phyloP scores from a whole-genome alignment of 2,797 vertebrate genomes.

The Tenualosa thibaudeaui region DNA sequence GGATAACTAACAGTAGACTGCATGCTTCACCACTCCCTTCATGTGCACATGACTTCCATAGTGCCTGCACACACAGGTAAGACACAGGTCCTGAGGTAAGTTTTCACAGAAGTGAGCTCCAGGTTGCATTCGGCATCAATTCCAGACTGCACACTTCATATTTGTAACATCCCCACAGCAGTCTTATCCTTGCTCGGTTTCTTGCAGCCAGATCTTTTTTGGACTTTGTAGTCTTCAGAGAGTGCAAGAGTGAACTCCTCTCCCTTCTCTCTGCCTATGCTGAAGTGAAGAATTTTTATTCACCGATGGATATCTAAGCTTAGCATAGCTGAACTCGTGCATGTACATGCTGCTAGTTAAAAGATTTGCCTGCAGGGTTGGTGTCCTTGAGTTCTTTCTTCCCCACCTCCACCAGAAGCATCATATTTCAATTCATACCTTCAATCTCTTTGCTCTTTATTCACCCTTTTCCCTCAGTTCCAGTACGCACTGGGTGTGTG shows the following conservation, averaged over 20 bases:
- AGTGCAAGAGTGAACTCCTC: not conserved
- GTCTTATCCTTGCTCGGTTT: not conserved
- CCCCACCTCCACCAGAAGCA: not conserved
- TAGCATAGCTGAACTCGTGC: conserved; percentile 9
- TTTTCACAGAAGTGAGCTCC: not conserved
- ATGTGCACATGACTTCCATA: not conserved
- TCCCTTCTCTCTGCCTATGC: not conserved
- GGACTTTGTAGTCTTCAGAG: not conserved
- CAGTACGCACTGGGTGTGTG: not conserved
- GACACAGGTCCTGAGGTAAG: not conserved
- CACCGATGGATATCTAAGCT: not conserved
- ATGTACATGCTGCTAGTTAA: conserved; percentile 18
- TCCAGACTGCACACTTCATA: not conserved
- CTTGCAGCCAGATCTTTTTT: not conserved
- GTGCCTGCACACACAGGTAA: not conserved
- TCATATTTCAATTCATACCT: not conserved
- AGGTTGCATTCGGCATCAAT: not conserved
- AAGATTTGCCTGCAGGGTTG: conserved; percentile 4
- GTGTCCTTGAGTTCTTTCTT: not conserved
- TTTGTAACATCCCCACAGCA: not conserved
- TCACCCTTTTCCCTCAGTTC: not conserved
- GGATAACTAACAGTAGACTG: not conserved
- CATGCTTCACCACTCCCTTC: not conserved
- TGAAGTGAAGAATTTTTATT: not conserved
- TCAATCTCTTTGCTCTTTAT: not conserved